Evolutionary conservation across 2,888 invertebrate genomes (phyloP).

Genomic region (Lacanobia oleracea): DNA sequence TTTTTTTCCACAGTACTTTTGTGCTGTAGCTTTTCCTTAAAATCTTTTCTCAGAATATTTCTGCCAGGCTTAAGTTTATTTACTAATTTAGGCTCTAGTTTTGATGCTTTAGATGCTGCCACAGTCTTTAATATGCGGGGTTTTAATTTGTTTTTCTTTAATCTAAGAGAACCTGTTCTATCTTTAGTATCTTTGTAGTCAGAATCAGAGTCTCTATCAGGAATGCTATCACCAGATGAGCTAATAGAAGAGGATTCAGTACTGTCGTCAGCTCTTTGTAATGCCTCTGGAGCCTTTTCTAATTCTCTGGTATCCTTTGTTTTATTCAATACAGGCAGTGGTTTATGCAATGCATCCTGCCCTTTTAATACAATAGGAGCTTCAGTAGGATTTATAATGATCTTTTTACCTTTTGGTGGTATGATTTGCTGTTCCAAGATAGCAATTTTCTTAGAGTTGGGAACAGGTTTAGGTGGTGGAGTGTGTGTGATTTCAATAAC

Average conservation of each 20-base stretch:
- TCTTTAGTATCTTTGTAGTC: conserved; percentile 89
- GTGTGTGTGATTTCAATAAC: conserved; percentile 86
- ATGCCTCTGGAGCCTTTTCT: conserved; percentile 74
- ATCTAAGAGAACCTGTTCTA: conserved; percentile 75
- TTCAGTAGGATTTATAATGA: conserved; percentile 81
- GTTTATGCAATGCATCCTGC: conserved; percentile 84
- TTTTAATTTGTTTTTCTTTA: conserved; percentile 81
- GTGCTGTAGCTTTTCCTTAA: conserved; percentile 80
- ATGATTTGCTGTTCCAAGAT: conserved; percentile 88
- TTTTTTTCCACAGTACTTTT: conserved; percentile 79
- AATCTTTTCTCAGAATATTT: conserved; percentile 78
- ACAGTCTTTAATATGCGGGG: conserved; percentile 83
- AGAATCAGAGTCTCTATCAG: conserved; percentile 92
- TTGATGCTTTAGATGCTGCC: conserved; percentile 73
- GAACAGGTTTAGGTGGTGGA: conserved; percentile 84
- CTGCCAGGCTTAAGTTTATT: conserved; percentile 79
- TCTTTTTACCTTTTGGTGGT: conserved; percentile 88
- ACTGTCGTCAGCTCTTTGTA: conserved; percentile 86
- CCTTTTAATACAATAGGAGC: conserved; percentile 82
- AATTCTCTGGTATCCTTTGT: conserved; percentile 74
- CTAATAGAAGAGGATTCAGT: conserved; percentile 87
- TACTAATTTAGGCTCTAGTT: conserved; percentile 78
- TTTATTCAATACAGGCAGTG: conserved; percentile 77
- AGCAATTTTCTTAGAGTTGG: conserved; percentile 87
- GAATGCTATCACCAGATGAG: conserved; percentile 89